phyloP scores from a whole-genome alignment of 2,888 invertebrate species.

The Dorcus hopei region DNA sequence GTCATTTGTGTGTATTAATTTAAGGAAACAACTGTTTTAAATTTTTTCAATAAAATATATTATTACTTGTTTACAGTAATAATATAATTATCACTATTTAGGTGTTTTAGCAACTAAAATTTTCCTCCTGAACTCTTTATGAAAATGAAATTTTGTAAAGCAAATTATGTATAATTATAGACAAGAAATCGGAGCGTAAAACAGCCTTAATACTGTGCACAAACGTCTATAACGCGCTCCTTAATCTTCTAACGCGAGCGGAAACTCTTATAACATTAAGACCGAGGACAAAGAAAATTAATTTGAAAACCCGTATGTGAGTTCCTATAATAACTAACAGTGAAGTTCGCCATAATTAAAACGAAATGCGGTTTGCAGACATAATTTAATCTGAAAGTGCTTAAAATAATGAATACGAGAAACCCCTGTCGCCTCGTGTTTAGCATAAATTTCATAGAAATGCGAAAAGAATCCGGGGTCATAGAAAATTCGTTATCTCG shows the following conservation, averaged over 20 bases:
- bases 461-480: no score
- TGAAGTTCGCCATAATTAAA: slow-evolving; percentile 37
- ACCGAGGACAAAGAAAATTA: slow-evolving; percentile 29
- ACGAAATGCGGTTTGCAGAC: slow-evolving; percentile 36
- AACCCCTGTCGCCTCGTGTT: neutral
- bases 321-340: slow-evolving; percentile 23
- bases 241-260: neutral
- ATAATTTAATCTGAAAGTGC: slow-evolving; percentile 39
- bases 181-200: neutral
- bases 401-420: slow-evolving; percentile 37
- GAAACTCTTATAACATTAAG: neutral
- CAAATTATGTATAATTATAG: no score
- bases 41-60: no score
- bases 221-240: neutral
- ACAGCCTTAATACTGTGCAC: neutral
- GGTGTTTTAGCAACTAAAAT: no score
- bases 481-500: no score
- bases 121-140: no score
- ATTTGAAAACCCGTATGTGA: slow-evolving; percentile 29
- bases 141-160: no score
- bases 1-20: no score
- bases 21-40: no score
- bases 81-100: no score
- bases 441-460: no score
- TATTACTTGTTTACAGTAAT: no score